Conservation (phyloP, 2,888 invertebrate genomes). For the Clistopyga incitator region DNA sequence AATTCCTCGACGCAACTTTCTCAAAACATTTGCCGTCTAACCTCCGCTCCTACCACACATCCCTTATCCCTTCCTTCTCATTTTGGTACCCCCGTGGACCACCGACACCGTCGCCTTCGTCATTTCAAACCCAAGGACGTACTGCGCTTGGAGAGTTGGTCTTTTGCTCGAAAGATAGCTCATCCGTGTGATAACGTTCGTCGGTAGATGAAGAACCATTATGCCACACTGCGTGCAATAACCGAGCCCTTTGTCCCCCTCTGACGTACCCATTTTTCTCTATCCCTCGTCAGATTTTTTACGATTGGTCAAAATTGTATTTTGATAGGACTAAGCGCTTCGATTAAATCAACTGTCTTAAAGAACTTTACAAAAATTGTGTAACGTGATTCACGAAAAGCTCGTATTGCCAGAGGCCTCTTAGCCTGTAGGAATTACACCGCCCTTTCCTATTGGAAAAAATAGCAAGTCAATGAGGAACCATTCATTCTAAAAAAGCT, state of each 20-base stretch:
- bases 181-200: slow-evolving; percentile 15
- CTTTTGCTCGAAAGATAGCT: background rate
- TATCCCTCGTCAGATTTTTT: slow-evolving; percentile 57
- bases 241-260: background rate
- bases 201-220: slow-evolving; percentile 19
- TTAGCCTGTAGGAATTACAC: background rate
- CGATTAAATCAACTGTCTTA: background rate
- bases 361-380: background rate
- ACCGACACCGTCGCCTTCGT: background rate
- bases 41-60: background rate
- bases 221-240: slow-evolving; percentile 11
- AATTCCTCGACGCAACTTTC: slow-evolving; percentile 75
- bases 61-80: slow-evolving; percentile 10
- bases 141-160: background rate
- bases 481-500: background rate
- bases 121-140: background rate
- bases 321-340: background rate
- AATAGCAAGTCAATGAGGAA: background rate
- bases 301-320: slow-evolving; percentile 42
- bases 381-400: background rate
- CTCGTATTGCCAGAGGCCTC: background rate
- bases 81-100: background rate
- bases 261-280: slow-evolving; percentile 12
- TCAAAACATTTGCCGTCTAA: slow-evolving; percentile 71
- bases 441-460: background rate